These are phyloP conservation scores for Disparrhopalites patrizii DNA, from an alignment of 2,888 invertebrate species.

Conservation along the genomic window DNA sequence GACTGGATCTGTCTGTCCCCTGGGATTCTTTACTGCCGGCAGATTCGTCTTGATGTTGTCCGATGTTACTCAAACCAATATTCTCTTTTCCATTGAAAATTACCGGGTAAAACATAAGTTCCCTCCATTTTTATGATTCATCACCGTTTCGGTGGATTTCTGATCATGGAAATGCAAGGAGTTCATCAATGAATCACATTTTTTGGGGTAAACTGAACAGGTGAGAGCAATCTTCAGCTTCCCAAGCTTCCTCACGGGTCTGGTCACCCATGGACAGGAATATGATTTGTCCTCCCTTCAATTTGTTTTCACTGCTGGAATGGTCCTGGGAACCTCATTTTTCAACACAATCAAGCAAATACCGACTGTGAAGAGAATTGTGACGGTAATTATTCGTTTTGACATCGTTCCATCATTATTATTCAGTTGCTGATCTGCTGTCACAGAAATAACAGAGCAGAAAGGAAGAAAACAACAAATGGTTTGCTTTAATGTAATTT, in stretches of 20 bases:
- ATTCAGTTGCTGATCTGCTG: too few relatives aligned
- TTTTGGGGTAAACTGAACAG: too few relatives aligned
- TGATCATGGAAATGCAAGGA: too few relatives aligned
- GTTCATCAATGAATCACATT: too few relatives aligned
- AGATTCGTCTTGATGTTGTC: constrained; percentile 15
- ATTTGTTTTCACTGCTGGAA: constrained; percentile 34
- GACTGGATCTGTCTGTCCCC: constrained; percentile 33
- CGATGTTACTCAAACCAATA: constrained; percentile 9
- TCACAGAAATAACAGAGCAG: too few relatives aligned
- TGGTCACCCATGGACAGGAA: constrained; percentile 31
- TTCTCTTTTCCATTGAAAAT: constrained; percentile 5
- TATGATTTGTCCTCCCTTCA: constrained; percentile 34
- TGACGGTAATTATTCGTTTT: constrained; percentile 24
- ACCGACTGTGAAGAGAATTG: constrained; percentile 29
- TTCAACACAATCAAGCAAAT: constrained; percentile 23
- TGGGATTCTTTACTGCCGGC: constrained; percentile 32
- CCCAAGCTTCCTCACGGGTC: constrained; percentile 35
- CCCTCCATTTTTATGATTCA: background rate
- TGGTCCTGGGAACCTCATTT: constrained; percentile 33
- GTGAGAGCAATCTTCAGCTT: constrained; percentile 43
- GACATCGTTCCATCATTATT: too few relatives aligned
- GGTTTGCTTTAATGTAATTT: too few relatives aligned
- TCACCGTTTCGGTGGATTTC: too few relatives aligned
- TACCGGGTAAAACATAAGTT: background rate
- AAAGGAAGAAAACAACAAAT: too few relatives aligned